A percentile compares a stretch with the other conserved stretches of the same genome.
Conservation (phyloP, 2,888 invertebrate genomes). For the Apodemia duryi region DNA sequence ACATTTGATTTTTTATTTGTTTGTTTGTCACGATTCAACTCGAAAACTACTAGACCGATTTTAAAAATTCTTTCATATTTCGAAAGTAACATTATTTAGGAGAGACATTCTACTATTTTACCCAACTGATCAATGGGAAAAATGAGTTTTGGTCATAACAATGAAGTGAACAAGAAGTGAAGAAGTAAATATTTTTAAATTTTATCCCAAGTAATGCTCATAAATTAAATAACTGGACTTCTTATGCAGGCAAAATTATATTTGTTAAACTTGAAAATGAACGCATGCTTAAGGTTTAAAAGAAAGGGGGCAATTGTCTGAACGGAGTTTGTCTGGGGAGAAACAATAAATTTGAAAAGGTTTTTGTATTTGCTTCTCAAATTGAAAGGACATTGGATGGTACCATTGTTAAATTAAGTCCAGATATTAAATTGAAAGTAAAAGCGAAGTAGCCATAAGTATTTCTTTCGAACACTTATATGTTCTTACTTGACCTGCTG, state of each 20-base stretch:
- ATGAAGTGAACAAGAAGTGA: too few species aligned
- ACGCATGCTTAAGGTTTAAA: constrained; percentile 54
- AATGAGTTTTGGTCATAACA: too few species aligned
- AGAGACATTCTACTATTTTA: too few species aligned
- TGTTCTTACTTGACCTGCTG: background rate
- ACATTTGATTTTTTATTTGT: too few species aligned
- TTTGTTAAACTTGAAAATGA: constrained; percentile 65
- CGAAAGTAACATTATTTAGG: too few species aligned
- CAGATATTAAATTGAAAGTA: constrained; percentile 37
- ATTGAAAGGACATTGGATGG: constrained; percentile 38
- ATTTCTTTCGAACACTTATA: constrained; percentile 13
- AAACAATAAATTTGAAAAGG: constrained; percentile 65
- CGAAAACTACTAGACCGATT: too few species aligned
- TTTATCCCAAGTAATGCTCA: too few species aligned
- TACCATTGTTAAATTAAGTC: constrained; percentile 41
- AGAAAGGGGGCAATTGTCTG: constrained; percentile 58
- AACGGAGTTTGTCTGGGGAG: constrained; percentile 49
- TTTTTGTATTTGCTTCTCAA: constrained; percentile 56
- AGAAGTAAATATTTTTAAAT: too few species aligned
- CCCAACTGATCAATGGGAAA: too few species aligned
- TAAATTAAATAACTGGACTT: constrained; percentile 1
- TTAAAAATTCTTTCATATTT: too few species aligned
- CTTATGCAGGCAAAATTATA: constrained; percentile 16
- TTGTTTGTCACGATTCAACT: too few species aligned
- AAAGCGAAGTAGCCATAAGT: constrained; percentile 29